Base-by-base conservation (phyloP, 1,140 invertebrate genomes). In the Drosophila eugracilis region DNA sequence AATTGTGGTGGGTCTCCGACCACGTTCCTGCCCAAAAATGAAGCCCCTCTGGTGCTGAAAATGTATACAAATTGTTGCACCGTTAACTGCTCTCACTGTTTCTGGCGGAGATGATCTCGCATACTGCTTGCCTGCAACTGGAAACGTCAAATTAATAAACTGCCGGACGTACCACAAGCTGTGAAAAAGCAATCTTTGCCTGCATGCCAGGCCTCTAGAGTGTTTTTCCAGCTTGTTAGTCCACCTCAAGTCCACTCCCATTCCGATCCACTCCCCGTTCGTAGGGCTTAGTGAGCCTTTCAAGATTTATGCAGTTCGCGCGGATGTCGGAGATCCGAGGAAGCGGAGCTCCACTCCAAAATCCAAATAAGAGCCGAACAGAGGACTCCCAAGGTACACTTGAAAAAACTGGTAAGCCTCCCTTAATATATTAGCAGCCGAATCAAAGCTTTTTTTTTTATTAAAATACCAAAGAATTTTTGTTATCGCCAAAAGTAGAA, bases 301-400 rank as follows among this genome's bases (percentile, higher is more conserved):
- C 47, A 72, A 88, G 83, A 88, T 89, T 88, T 86, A 86, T 86
- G 81, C 81, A 86, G 83, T 86, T 86, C 77, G 83, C 77, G 77
- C 81, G 55, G 65, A 42, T 63, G 69, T 48, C 52, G 47, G 63
- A 49, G 53, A 69, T 45, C 69, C 54, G 62, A 72, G 66, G 57
- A 81, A 86, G 81, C 81, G 81, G 81, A 81, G 73, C 67, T 78
- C 42, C 42, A 41, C n/a, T 53, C 47, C 48, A 14, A 48, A 47
- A 57, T 28, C 19, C 45, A 37, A 50, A 48, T 58, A 58, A 54
- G 15, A 15, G 14, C 37, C 37, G 12, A 54, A 42, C 22, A 3
- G 34, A 17, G 2, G 5, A 15, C 14, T 3, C 14, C 14, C 14
- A 26, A 37, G 66, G 14, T 39, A 28, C 53, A 71, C 59, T 47